These are phyloP conservation scores for Myotis yumanensis DNA, from an alignment of 2,113 vertebrate species.

Conservation along the genomic window DNA sequence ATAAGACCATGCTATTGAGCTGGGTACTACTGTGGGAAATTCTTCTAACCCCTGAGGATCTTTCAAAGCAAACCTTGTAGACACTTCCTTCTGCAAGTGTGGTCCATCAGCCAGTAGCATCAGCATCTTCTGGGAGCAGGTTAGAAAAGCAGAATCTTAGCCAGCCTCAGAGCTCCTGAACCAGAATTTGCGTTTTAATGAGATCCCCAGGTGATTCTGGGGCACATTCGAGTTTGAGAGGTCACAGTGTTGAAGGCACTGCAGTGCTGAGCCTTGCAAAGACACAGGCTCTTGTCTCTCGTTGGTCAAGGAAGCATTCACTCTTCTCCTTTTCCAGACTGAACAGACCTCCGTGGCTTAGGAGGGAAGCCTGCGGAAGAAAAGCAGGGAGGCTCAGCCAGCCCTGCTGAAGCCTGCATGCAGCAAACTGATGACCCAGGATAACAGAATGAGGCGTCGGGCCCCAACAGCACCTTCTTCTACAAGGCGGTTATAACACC, in stretches of 20 bases:
- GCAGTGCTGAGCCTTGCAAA: neutral
- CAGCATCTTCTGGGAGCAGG: neutral
- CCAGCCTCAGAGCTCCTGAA: neutral
- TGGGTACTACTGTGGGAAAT: neutral
- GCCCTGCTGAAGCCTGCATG: neutral
- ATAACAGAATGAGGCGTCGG: neutral
- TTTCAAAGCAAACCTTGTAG: neutral
- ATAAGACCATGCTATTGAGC: neutral
- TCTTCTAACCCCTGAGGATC: neutral
- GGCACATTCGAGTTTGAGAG: neutral
- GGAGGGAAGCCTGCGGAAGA: neutral
- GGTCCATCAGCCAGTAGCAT: neutral
- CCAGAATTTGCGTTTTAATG: conserved; percentile 27
- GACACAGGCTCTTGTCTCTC: neutral
- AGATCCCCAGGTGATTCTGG: neutral
- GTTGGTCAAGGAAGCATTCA: neutral
- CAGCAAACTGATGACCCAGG: neutral
- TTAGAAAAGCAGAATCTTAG: conserved; percentile 5
- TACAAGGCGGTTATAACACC: fast-evolving
- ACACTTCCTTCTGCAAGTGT: neutral
- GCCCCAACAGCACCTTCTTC: too few relatives aligned
- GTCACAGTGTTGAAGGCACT: neutral
- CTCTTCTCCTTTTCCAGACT: neutral
- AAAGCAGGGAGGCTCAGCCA: neutral
- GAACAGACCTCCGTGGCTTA: neutral